Evolutionary conservation across 1,140 invertebrate genomes (phyloP), one percentile per base, ranked within the genome.

Genomic region (Mesaphorura yosii): DNA sequence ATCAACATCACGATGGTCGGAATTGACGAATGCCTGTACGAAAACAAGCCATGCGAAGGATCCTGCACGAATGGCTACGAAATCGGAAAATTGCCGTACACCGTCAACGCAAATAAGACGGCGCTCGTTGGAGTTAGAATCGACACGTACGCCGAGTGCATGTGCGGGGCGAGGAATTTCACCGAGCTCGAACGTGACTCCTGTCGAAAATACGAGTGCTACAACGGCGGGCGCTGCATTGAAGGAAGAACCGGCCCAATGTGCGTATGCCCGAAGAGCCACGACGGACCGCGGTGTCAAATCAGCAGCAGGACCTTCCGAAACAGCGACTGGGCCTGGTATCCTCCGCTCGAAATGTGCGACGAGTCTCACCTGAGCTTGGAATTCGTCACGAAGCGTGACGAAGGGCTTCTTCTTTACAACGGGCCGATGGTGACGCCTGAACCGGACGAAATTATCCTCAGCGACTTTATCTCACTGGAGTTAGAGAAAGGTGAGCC

Each of bases 1-100:
- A 88, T 96, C 42, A 91, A 92, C 64, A 93, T 98, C 37, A 90
- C 87, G 3, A 94, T 96, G 90, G 89, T 96, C 2, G 90, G 89
- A 50, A 96, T 98, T 59, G 91, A 98, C 65, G 90, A 96, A 72
- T 98, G 94, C 69, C 73, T 94, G 26, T 88, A 91, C 67, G 89
- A 94, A 72, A 90, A 94, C 66, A 83, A 89, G 65, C 86, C 85
- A 72, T 97, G 92, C 71, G 90, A 95, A 70, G 88, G 87, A 6
- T 94, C 90, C 47, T 97, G 94, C 70, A 92, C 89, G 1, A 97
- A 94, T 70, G 78, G 80, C 28, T 71, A 95, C 25, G 85, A 89
- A 62, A 88, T 94, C 46, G 89, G 83, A 68, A 79, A 81, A 55
- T 70, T 89, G 49, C 92, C 92, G 0, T 90, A 92, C 59, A 86